Evolutionary conservation across 2,113 vertebrate species (phyloP).

Genomic region (Ranitomeya variabilis): DNA sequence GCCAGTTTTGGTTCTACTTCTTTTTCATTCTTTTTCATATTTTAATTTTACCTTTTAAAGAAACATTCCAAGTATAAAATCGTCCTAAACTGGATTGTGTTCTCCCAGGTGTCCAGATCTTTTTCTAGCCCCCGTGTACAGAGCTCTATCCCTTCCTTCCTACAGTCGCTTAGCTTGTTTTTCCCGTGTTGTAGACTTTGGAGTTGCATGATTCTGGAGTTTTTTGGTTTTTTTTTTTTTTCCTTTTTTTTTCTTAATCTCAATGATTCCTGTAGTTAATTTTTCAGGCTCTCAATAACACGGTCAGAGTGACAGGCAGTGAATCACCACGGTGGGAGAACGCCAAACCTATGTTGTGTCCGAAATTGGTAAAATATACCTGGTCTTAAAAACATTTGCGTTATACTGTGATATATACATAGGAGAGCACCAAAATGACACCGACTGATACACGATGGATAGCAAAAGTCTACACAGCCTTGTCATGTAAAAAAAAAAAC

Average conservation of each 20-base stretch:
- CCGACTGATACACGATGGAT: no score
- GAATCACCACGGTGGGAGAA: background rate
- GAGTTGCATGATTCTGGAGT: conserved; percentile 8
- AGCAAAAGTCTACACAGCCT: no score
- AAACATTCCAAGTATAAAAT: conserved; percentile 26
- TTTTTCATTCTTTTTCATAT: background rate
- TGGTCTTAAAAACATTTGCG: conserved; percentile 2
- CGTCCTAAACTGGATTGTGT: background rate
- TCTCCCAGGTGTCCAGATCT: background rate
- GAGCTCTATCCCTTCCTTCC: background rate
- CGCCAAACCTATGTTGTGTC: conserved; percentile 22
- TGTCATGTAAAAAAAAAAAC: no score
- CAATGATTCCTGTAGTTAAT: background rate
- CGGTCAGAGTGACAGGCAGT: background rate
- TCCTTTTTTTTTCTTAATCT: background rate
- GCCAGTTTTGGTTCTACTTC: background rate
- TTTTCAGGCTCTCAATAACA: background rate
- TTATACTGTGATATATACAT: conserved; percentile 25
- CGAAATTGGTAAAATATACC: background rate
- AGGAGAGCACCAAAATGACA: background rate
- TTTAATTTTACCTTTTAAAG: background rate
- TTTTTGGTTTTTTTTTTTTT: background rate
- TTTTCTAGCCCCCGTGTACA: background rate
- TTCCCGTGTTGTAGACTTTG: conserved; percentile 14
- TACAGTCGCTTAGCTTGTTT: background rate